Percentiles rank a stretch among this genome's conserved stretches.
These are phyloP conservation scores for Lasioglossum lativentre DNA, from an alignment of 2,888 invertebrate species.

Conservation along the genomic window DNA sequence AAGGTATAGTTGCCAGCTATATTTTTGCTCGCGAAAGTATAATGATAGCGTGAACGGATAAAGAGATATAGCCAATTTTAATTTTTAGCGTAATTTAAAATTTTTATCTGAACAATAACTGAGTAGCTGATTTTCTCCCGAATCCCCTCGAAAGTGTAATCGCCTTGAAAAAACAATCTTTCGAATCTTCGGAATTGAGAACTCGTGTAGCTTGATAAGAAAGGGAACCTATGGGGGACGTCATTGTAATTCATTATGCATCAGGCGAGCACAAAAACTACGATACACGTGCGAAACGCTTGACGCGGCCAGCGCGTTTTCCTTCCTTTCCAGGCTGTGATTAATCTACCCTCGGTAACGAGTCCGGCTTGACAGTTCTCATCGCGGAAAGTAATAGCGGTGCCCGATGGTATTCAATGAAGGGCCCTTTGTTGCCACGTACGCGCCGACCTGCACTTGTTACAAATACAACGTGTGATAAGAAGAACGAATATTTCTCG, in stretches of 20 bases:
- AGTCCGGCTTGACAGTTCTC: conserved; percentile 70
- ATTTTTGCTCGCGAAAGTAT: no score
- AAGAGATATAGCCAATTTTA: no score
- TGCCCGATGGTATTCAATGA: conserved; percentile 71
- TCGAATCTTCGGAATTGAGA: conserved; percentile 15
- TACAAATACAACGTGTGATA: conserved; percentile 43
- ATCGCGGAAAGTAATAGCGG: conserved; percentile 70
- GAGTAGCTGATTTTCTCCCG: background rate
- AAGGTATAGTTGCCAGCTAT: no score
- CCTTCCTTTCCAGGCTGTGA: conserved; percentile 61
- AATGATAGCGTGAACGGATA: no score
- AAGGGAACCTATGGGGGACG: conserved; percentile 6
- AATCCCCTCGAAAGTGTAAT: background rate
- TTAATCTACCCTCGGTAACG: conserved; percentile 70
- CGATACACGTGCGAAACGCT: conserved; percentile 22
- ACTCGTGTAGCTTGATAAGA: conserved; percentile 11
- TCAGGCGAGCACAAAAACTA: conserved; percentile 27
- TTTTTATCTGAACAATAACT: background rate
- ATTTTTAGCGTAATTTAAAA: no score
- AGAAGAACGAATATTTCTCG: conserved; percentile 49
- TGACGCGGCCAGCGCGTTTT: conserved; percentile 41
- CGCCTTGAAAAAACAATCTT: no score
- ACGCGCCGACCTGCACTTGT: conserved; percentile 21
- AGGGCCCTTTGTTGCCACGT: conserved; percentile 47
- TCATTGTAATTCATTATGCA: conserved; percentile 49